Evolutionary conservation across 2,888 invertebrate genomes (phyloP).

Genomic region (Sinodicranocentrus sp.): DNA sequence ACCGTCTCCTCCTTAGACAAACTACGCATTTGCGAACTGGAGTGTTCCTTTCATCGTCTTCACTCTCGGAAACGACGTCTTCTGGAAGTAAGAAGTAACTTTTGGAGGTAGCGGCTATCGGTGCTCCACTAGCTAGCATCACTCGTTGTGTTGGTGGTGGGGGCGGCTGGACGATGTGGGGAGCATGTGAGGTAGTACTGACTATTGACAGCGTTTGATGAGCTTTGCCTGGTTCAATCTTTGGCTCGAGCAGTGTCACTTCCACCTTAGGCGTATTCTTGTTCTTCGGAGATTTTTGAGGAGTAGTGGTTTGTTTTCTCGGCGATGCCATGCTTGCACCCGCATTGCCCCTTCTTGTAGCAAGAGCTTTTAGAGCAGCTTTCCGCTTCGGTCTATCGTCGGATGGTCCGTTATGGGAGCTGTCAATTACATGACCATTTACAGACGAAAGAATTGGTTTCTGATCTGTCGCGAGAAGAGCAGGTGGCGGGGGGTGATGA

Average conservation of each 20-base stretch:
- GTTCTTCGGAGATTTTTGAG: background rate
- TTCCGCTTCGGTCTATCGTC: conserved; percentile 57
- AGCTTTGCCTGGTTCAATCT: background rate
- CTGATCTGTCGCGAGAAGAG: background rate
- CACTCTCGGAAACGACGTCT: conserved; percentile 59
- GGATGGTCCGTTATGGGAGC: conserved; percentile 15
- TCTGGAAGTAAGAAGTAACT: conserved; percentile 50
- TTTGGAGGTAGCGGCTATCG: background rate
- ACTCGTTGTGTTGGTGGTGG: conserved; percentile 22
- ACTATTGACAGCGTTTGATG: conserved; percentile 27
- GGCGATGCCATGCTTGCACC: background rate
- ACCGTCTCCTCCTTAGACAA: conserved; percentile 70
- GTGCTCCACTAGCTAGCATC: background rate
- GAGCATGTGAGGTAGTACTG: conserved; percentile 11
- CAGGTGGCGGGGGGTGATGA: background rate
- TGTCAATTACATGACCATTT: conserved; percentile 26
- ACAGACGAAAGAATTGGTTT: conserved; percentile 44
- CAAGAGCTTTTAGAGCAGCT: conserved; percentile 51
- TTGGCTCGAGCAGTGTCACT: conserved; percentile 20
- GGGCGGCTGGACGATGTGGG: conserved; percentile 28
- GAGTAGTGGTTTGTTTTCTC: background rate
- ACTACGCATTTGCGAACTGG: conserved; percentile 70
- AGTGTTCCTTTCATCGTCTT: conserved; percentile 62
- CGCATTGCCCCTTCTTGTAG: conserved; percentile 19
- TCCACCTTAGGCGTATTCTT: conserved; percentile 26